These are phyloP conservation scores for Turritopsis dohrnii DNA, from an alignment of 30 jellyfish, hydroid and myxozoan genomes.

Conservation along the genomic window DNA sequence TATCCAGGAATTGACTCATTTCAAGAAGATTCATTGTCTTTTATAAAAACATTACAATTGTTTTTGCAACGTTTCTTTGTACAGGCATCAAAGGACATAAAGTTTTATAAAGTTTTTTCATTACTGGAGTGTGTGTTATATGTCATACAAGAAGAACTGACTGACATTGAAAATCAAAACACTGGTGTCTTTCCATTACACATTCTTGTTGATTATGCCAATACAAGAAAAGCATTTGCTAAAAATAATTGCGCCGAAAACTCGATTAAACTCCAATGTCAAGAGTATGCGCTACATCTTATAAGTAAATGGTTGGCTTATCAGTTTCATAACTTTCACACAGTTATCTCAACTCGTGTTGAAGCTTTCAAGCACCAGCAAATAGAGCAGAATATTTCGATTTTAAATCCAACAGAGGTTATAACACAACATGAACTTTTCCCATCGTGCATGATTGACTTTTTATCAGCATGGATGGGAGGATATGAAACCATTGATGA, in stretches of 20 bases:
- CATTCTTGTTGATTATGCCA: not conserved
- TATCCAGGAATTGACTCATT: not conserved
- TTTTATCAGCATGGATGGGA: constrained; percentile 1
- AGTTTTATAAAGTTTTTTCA: not conserved
- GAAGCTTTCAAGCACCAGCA: not conserved
- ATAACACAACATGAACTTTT: not conserved
- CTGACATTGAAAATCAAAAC: not conserved
- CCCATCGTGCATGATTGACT: constrained; percentile 11
- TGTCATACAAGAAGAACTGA: not conserved
- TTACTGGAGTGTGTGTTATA: not conserved
- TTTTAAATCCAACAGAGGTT: not conserved
- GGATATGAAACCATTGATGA: not conserved
- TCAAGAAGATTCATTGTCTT: not conserved
- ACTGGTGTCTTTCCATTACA: constrained; percentile 15
- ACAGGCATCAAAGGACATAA: not conserved
- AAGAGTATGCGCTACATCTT: not conserved
- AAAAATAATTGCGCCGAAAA: no score
- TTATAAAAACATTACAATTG: not conserved
- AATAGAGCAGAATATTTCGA: not conserved
- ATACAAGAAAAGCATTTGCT: not conserved
- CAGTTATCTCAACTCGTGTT: not conserved
- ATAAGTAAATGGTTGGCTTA: constrained; percentile 7
- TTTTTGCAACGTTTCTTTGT: not conserved
- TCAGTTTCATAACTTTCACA: constrained; percentile 2
- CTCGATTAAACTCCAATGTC: not conserved